Conservation (phyloP, 2,113 vertebrate species). For the Pholis gunnellus region DNA sequence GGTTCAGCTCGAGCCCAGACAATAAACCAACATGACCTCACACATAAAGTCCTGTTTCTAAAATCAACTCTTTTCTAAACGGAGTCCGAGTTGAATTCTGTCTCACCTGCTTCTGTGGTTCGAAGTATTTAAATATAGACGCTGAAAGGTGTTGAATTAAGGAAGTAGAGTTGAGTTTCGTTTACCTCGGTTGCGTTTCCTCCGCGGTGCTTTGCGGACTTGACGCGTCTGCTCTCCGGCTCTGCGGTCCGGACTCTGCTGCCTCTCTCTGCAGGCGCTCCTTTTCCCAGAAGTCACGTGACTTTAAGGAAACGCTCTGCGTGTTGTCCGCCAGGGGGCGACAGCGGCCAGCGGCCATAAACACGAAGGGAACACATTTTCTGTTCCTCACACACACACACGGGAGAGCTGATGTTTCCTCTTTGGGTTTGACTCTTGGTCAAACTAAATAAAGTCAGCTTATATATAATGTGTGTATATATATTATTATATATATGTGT, state of each 20-base stretch:
- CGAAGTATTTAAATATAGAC: too few species aligned
- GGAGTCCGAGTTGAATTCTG: background rate
- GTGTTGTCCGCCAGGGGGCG: slow-evolving; percentile 36
- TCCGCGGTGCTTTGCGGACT: background rate
- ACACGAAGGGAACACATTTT: too few species aligned
- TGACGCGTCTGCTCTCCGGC: background rate
- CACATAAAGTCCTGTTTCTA: accelerated
- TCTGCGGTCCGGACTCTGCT: too few species aligned
- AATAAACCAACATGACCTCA: background rate
- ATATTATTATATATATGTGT: too few species aligned
- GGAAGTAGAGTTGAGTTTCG: slow-evolving; percentile 58
- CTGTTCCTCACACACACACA: too few species aligned
- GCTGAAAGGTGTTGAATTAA: slow-evolving; percentile 2
- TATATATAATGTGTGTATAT: too few species aligned
- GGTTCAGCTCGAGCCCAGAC: accelerated
- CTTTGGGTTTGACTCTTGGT: too few species aligned
- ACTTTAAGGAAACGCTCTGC: slow-evolving; percentile 4
- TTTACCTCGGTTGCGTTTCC: slow-evolving; percentile 68
- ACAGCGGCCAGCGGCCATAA: background rate
- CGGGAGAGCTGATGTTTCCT: too few species aligned
- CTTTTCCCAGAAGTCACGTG: slow-evolving; percentile 89
- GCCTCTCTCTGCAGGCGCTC: background rate
- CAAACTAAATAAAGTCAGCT: too few species aligned
- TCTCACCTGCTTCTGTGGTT: too few species aligned
- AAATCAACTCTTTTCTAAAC: background rate